A percentile compares a stretch with the other conserved stretches of the same genome.
Evolutionary conservation across 2,888 invertebrate species (phyloP).

Genomic region (Polydrusus tereticollis): DNA sequence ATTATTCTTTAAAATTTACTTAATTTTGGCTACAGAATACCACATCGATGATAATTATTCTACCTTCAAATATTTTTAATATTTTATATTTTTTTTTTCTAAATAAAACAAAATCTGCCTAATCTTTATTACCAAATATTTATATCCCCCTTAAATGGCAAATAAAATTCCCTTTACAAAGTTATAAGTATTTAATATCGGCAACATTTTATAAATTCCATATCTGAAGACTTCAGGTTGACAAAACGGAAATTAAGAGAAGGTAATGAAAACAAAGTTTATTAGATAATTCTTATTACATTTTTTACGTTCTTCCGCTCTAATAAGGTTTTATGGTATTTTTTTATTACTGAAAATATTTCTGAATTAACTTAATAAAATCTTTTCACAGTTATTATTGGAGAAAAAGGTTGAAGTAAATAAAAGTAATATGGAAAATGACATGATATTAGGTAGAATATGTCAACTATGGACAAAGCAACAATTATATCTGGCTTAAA

Average conservation of each 20-base stretch:
- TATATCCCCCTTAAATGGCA: neutral
- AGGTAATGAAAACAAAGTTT: slow-evolving; percentile 43
- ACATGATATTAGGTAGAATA: no score
- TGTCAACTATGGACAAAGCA: no score
- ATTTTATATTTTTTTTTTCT: neutral
- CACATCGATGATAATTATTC: no score
- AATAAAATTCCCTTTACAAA: slow-evolving; percentile 1
- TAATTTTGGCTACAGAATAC: no score
- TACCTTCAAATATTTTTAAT: neutral
- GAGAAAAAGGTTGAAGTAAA: no score
- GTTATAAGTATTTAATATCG: slow-evolving; percentile 37
- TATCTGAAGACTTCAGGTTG: slow-evolving; percentile 26
- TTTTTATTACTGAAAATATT: slow-evolving; percentile 17
- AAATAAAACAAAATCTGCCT: neutral
- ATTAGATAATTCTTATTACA: slow-evolving; percentile 44
- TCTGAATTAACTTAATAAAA: neutral
- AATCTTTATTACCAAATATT: neutral
- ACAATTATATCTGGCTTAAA: no score
- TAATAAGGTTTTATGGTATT: slow-evolving; percentile 31
- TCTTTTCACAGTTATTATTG: neutral
- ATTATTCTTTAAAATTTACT: no score
- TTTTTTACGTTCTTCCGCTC: slow-evolving; percentile 26
- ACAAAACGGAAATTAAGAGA: slow-evolving; percentile 32
- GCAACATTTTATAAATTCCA: slow-evolving; percentile 34
- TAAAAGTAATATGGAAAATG: no score